phyloP scores from a whole-genome alignment of 2,888 invertebrate species.

The Conomelus anceps region DNA sequence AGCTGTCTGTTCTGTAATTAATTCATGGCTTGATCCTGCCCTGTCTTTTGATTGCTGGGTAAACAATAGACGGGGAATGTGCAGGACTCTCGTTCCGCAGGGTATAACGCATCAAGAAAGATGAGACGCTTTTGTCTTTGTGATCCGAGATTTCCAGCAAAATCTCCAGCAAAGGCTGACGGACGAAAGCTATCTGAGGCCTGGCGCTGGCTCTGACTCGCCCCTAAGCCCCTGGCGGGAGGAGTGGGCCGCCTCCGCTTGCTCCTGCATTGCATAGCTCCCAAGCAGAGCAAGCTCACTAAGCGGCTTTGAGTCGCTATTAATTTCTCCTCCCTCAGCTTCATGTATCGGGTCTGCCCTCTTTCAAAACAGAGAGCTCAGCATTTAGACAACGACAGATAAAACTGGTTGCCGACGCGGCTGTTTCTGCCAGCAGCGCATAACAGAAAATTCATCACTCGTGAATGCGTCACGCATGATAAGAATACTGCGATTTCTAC shows the following conservation, averaged over 20 bases:
- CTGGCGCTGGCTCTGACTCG: too few species aligned
- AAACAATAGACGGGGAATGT: not conserved
- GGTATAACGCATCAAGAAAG: not conserved
- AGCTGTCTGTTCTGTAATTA: not conserved
- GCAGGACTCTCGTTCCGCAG: not conserved
- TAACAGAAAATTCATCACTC: too few species aligned
- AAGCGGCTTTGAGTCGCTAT: not conserved
- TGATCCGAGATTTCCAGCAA: not conserved
- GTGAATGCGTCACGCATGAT: not conserved
- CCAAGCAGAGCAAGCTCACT: not conserved
- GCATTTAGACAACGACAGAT: not conserved
- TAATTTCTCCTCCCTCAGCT: not conserved
- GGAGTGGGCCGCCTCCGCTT: too few species aligned
- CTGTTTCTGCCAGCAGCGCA: not conserved
- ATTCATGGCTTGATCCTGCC: not conserved
- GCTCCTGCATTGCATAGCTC: not conserved
- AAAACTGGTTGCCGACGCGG: not conserved
- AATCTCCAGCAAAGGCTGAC: not conserved
- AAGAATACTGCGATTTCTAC: not conserved
- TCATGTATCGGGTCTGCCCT: not conserved
- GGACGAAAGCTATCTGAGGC: not conserved
- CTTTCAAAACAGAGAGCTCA: not conserved
- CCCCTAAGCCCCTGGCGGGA: not conserved
- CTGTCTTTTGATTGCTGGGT: not conserved
- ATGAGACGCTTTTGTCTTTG: not conserved